Conservation (phyloP, 2,888 invertebrate genomes). For the Morpho achilles region DNA sequence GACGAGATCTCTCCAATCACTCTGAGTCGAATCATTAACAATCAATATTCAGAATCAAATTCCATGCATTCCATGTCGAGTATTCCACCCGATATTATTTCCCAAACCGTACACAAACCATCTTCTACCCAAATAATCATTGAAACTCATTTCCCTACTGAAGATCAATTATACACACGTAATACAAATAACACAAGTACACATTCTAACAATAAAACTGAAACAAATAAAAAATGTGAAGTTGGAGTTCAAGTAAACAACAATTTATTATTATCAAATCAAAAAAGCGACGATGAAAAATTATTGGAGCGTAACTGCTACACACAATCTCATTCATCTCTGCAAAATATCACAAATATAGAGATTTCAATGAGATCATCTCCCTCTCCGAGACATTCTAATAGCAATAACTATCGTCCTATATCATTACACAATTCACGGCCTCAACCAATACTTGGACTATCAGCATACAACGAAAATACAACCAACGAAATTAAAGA, state of each 20-base stretch:
- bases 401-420: constrained; percentile 62
- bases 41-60: constrained; percentile 49
- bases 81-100: constrained; percentile 70
- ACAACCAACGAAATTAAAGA: constrained; percentile 64
- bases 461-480: constrained; percentile 48
- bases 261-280: constrained; percentile 50
- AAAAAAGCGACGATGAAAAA: constrained; percentile 76
- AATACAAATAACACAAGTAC: constrained; percentile 38
- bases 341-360: constrained; percentile 73
- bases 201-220: constrained; percentile 39
- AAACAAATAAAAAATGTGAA: constrained; percentile 52
- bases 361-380: constrained; percentile 68
- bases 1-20: constrained; percentile 80
- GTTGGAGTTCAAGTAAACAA: constrained; percentile 56
- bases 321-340: constrained; percentile 56
- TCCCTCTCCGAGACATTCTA: constrained; percentile 46
- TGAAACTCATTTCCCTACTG: constrained; percentile 69
- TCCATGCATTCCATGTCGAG: constrained; percentile 39
- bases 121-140: constrained; percentile 64
- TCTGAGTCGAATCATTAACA: constrained; percentile 65
- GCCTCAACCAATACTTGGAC: constrained; percentile 44
- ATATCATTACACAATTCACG: constrained; percentile 66
- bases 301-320: constrained; percentile 62
- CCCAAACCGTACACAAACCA: constrained; percentile 67
- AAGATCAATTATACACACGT: constrained; percentile 47